A percentile compares a stretch with the other conserved stretches of the same genome.
These are phyloP conservation scores for Pangasianodon hypophthalmus DNA, from an alignment of 2,113 vertebrate species.

Conservation along the genomic window DNA sequence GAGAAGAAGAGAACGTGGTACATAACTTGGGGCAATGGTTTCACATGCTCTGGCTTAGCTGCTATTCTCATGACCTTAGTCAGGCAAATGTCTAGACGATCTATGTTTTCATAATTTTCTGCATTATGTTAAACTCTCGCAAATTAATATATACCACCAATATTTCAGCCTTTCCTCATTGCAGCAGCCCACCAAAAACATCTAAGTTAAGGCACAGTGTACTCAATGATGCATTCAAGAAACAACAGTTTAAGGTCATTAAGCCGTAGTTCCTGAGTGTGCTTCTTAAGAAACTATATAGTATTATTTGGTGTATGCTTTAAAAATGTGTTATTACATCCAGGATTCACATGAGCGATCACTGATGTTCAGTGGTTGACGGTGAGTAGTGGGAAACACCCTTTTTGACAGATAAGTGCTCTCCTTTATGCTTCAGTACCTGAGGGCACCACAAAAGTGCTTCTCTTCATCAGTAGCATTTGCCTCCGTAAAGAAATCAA, in stretches of 20 bases:
- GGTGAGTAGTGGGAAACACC: not conserved
- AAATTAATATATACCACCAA: not conserved
- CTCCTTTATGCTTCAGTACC: not conserved
- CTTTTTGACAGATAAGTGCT: not conserved
- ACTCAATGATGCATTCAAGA: not conserved
- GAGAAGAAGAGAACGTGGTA: not conserved
- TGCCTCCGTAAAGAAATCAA: not conserved
- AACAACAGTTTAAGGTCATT: slow-evolving; percentile 16
- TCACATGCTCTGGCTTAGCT: not conserved
- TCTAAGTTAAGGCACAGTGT: not conserved
- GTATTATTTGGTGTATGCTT: not conserved
- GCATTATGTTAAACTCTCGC: too few species aligned
- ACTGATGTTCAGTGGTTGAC: slow-evolving; percentile 7
- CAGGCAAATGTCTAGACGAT: not conserved
- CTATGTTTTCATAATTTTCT: not conserved
- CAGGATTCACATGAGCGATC: slow-evolving; percentile 23
- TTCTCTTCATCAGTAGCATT: not conserved
- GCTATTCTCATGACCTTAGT: not conserved
- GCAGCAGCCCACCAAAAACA: not conserved
- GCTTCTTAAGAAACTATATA: not conserved
- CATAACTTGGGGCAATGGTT: not conserved
- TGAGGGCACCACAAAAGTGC: not conserved
- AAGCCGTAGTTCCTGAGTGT: slow-evolving; percentile 41
- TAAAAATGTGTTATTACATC: slow-evolving; percentile 7
- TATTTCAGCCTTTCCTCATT: not conserved